Evolutionary conservation across 1,140 invertebrate species (phyloP).

Genomic region (Epicauta chinensis): DNA sequence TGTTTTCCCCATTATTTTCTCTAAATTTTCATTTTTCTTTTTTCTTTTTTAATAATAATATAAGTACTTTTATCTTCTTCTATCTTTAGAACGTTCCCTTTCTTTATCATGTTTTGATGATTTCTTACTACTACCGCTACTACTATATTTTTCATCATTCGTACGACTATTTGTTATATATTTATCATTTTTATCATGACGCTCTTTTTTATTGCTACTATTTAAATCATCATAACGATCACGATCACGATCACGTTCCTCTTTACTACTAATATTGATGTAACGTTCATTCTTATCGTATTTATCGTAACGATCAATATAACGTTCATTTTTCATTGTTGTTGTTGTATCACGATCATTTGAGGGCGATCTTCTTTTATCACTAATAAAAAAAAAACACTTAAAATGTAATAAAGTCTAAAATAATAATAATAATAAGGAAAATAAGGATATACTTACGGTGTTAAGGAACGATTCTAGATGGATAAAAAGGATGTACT

Average conservation of each 20-base stretch:
- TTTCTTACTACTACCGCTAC: constrained; percentile 20
- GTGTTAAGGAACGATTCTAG: too few species aligned
- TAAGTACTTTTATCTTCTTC: constrained; percentile 38
- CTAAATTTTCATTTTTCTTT: too few species aligned
- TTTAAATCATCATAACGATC: constrained; percentile 31
- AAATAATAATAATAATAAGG: too few species aligned
- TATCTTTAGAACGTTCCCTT: constrained; percentile 44
- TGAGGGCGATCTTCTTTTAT: constrained; percentile 29
- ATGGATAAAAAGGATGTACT: too few species aligned
- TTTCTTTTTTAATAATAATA: too few species aligned
- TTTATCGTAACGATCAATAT: constrained; percentile 39
- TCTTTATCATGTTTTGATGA: constrained; percentile 37
- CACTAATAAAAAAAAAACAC: constrained; percentile 24
- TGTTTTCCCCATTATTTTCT: too few species aligned
- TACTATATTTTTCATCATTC: constrained; percentile 25
- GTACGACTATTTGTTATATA: constrained; percentile 23
- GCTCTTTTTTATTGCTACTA: constrained; percentile 17
- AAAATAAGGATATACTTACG: too few species aligned
- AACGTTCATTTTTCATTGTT: constrained; percentile 32
- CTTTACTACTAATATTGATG: constrained; percentile 24
- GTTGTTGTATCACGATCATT: constrained; percentile 31
- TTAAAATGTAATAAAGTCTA: constrained; percentile 2
- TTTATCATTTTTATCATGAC: constrained; percentile 25
- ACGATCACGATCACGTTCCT: constrained; percentile 27
- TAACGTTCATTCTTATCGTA: constrained; percentile 27